These are phyloP conservation scores for Polypterus bichir DNA, from an alignment of 2,113 vertebrate genomes.

Conservation along the genomic window DNA sequence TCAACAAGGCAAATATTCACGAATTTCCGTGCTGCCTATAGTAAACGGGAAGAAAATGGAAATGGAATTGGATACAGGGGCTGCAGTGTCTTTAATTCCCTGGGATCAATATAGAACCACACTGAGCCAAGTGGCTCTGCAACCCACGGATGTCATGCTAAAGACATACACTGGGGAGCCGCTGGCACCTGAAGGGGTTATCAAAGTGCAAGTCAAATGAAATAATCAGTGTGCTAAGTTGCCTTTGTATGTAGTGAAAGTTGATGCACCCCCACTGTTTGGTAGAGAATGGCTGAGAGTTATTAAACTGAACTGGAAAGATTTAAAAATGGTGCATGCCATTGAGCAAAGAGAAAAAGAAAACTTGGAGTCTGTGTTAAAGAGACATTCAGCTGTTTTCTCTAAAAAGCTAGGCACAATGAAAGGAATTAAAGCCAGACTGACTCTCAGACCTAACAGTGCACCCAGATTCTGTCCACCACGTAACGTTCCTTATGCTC, in stretches of 20 bases:
- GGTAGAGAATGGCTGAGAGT: constrained; percentile 1
- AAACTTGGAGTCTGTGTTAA: constrained; percentile 5
- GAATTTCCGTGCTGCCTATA: background rate
- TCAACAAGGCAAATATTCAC: constrained; percentile 2
- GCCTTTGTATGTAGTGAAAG: background rate
- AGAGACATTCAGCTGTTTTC: constrained; percentile 6
- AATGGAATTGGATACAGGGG: constrained; percentile 1
- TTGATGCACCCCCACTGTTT: constrained; percentile 4
- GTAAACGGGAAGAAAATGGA: no score
- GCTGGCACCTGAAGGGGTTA: constrained; percentile 4
- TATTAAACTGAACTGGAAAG: no score
- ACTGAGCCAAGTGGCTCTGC: background rate
- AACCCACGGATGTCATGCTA: constrained; percentile 4
- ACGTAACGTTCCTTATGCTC: no score
- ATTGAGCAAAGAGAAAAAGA: background rate
- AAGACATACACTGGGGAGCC: constrained; percentile 6
- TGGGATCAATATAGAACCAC: background rate
- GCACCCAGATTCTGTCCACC: no score
- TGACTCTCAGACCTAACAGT: no score
- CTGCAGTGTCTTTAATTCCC: background rate
- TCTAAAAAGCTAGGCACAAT: background rate
- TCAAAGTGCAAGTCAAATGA: background rate
- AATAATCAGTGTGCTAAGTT: background rate
- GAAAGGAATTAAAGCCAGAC: no score
- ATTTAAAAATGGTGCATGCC: no score